Percentiles rank a stretch among this genome's conserved stretches.
phyloP scores from a whole-genome alignment of 2,113 vertebrate genomes.

The Dicaeum eximium region DNA sequence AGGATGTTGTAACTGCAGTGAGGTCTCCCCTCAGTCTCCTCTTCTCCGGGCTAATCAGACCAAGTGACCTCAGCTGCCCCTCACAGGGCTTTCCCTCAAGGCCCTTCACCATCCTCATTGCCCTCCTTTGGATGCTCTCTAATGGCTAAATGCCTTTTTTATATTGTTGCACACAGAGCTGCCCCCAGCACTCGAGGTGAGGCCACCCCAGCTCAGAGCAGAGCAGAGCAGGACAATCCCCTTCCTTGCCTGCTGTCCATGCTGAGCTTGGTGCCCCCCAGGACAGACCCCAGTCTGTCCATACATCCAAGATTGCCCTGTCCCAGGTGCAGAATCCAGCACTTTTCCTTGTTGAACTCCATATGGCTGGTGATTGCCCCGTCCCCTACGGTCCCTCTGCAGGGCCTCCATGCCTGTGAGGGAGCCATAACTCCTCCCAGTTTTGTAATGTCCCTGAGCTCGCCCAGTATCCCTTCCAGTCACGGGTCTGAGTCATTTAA shows the following conservation, averaged over 20 bases:
- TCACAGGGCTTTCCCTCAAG: background rate
- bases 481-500: background rate
- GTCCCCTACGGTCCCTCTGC: fast-evolving
- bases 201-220: fast-evolving
- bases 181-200: fast-evolving
- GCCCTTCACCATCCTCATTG: background rate
- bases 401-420: no score
- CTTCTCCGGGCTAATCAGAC: background rate
- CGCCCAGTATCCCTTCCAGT: background rate
- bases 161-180: background rate
- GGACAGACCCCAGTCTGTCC: fast-evolving
- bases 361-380: background rate
- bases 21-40: background rate
- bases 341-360: background rate
- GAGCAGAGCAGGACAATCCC: background rate
- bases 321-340: background rate
- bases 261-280: fast-evolving
- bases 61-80: no score
- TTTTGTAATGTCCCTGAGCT: background rate
- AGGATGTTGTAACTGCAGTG: background rate
- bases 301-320: fast-evolving
- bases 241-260: fast-evolving
- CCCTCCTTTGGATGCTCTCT: background rate
- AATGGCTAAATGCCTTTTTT: background rate
- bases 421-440: background rate